Base-by-base conservation (phyloP, 2,797 vertebrate genomes). In the Sebastes alutus region DNA sequence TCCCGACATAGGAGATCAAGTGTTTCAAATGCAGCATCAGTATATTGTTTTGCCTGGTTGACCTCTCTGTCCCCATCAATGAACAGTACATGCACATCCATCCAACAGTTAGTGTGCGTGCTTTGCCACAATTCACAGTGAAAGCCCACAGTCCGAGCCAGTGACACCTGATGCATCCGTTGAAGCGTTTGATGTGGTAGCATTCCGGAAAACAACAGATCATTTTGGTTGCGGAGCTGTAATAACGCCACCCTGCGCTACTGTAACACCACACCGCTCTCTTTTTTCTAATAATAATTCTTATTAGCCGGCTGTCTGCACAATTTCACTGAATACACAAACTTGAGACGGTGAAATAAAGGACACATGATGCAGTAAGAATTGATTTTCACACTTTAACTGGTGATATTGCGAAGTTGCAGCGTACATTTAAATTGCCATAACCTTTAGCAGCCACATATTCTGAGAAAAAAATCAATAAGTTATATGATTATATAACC, bases 381-480 rank as follows among this genome's bases (percentile, higher is more conserved):
- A 27, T 18, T 75, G 1, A 32, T 67, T 71, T 76, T 68, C 27
- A 71, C 77, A 68, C 12, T 78, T 86, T 64, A 72, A 71, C 58
- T 82, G 88, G 68, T 16, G 30, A 66, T 81, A 75, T 52, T 83
- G 72, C 82, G 68, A 84, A 82, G 69, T 81, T 73, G 70, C 78
- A 89, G 69, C 29, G 80, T 86, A 90, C 86, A 88, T 80, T 88
- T 58, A 71, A 82, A 78, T 80, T 80, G 55, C 63, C 56, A 75
- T 55, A 74, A 73, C 54, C 27, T 33, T 81, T 55, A 80, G 65
- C 79, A 84, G 83, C 77, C 78, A 83, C 73, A 75, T 66, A 42
- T 59, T 64, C 38, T 59, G n/a, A 79, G 60, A 49, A 58, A 20
- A 56, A 29, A 80, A 49, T 49, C 35, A 83, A 78, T 60, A 29